Base-by-base conservation (phyloP, 2,797 vertebrate species). In the Fratercula arctica region DNA sequence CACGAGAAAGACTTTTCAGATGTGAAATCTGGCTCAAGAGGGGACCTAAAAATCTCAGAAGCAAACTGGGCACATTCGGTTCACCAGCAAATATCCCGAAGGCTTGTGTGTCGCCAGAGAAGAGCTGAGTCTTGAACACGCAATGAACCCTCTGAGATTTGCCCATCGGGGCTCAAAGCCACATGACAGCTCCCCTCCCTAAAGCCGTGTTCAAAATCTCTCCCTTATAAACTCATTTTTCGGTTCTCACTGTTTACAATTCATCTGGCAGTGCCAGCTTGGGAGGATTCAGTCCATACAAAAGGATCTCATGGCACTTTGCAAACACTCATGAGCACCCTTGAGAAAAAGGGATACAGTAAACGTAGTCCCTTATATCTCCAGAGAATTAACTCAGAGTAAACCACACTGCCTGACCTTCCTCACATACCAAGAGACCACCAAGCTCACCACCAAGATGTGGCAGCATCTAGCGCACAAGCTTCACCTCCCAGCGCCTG, bases 1-100 rank as follows among this genome's bases (percentile, higher is more conserved):
- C 88, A 91, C 9, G 51, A 83, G 78, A 75, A 93, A 89, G 88
- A 20, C 61, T 92, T 82, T 54, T 93, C 70, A 68, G 77, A 94
- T 87, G 86, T 85, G 78, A 92, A 82, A 87, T 83, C 80, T 91
- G 90, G 37, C 68, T 93, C 37, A 3, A 68, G 8, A 24, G 72
- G 45, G 74, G 72, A 85, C 72, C 64, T 59, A 25, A 59, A 93
- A 77, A n/a, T 78, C 72, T 90, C 84, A 26, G 63, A 77, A 25
- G 67, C n/a, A 89, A 94, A 43, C 8, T 10, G 24, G 72, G 84
- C 6, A 46, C 12, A 2, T 53, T 64, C 1, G 1, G 29, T 46
- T 87, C 87, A 50, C 29, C 72, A 72, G 19, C 35, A 66, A 77
- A 59, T 7, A 77, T 37, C 68, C 60, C 64, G 29, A 90, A 80